Evolutionary conservation across 2,797 vertebrate genomes (phyloP), one percentile per base, ranked within the genome.

Genomic region (Spondyliosoma cantharus): DNA sequence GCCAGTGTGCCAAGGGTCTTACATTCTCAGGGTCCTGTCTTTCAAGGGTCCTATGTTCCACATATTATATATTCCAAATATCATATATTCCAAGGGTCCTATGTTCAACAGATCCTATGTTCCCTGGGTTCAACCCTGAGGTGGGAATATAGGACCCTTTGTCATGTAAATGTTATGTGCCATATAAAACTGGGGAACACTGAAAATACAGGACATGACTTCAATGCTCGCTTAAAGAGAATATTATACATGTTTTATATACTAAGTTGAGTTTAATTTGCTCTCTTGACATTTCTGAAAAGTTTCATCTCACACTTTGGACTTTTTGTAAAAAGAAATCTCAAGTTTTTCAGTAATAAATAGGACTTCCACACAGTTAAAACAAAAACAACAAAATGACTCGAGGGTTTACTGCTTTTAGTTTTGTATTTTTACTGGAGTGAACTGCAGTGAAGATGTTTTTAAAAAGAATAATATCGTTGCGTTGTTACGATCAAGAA

Each of bases 401-500:
- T 70, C 45, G 15, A 29, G 68, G 59, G 62, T 62, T 76, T 76
- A 48, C 5, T 0, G 3, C 49, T 72, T 71, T 58, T 60, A 49
- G 52, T 37, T 83, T 68, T 27, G 22, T 45, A 62, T 82, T 67
- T 50, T 70, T 81, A 22, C 60, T 25, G 25, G 25, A 50, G 37
- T 37, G 37, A 71, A 67, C 43, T 32, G 24, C 29, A 22, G 50
- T 66, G 68, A 86, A 85, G 46, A 65, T 45, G 4, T 80, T 79
- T 72, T 71, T 42, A 66, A 6, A 67, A 85, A 86, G 43, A 71
- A 62, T 86, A 79, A 75, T 86, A 82, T 83, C 64, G 78, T 85
- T 90, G 67, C 74, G 85, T 93, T 91, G 93, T 93, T 87, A 86
- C 87, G 74, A 83, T 93, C 71, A 87, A 85, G 77, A 93, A 92